These are phyloP conservation scores for Smittia sp. DNA, from an alignment of 2,888 invertebrate species.

Conservation along the genomic window DNA sequence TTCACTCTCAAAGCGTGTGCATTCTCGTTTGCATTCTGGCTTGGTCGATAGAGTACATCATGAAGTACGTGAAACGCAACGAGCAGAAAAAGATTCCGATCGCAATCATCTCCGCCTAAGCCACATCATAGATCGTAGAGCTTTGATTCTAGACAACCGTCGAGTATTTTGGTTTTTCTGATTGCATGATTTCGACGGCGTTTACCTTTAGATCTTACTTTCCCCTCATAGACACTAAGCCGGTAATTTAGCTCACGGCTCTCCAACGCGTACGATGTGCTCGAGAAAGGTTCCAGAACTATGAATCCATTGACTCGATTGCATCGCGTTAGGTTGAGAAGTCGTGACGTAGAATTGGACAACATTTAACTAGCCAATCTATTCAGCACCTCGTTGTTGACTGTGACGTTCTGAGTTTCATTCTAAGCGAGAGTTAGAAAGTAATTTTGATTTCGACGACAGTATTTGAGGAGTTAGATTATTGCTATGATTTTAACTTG, in stretches of 20 bases:
- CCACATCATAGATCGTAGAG: not conserved
- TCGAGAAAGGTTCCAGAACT: too few species aligned
- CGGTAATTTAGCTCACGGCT: too few species aligned
- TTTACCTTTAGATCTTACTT: too few species aligned
- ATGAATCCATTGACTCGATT: too few species aligned
- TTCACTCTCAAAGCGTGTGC: slow-evolving; percentile 69
- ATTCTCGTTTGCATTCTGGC: slow-evolving; percentile 67
- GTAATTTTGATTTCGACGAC: not conserved
- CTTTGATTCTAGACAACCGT: too few species aligned
- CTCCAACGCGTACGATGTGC: too few species aligned
- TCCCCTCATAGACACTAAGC: too few species aligned
- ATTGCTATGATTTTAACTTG: not conserved
- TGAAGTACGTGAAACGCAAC: slow-evolving; percentile 8
- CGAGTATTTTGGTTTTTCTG: too few species aligned
- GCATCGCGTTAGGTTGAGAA: too few species aligned
- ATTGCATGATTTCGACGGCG: too few species aligned
- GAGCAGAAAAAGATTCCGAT: slow-evolving; percentile 23
- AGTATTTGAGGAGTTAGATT: not conserved
- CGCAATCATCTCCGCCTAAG: slow-evolving; percentile 27
- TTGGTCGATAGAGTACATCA: slow-evolving; percentile 64
- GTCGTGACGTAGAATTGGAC: too few species aligned
- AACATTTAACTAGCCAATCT: not conserved
- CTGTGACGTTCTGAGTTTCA: not conserved
- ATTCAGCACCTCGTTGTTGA: not conserved
- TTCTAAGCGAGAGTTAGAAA: not conserved